Evolutionary conservation across 2,797 vertebrate genomes (phyloP), one percentile per base, ranked within the genome.

Genomic region (Protonibea diacanthus): DNA sequence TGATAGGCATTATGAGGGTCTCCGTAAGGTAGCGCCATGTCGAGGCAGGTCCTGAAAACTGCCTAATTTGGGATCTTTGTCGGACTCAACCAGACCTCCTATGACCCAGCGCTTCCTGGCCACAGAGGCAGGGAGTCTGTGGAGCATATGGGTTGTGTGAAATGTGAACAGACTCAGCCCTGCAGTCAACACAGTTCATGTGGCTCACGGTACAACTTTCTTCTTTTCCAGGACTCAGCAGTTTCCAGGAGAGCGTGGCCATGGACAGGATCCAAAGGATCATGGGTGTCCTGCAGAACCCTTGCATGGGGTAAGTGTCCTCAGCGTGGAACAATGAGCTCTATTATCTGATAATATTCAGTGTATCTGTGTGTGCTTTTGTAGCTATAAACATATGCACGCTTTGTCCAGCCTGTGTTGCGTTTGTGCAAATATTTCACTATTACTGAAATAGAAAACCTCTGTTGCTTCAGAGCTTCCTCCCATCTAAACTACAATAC

Each of bases 191-290:
- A 86, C 85, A 60, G 64, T 80, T 87, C 83, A 75, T 58, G 61
- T 65, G 58, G 71, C 84, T 92, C 83, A 86, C 40, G 56, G 68
- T 86, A 76, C 75, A 87, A 90, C 85, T 86, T 84, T 89, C 75
- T 86, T 77, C 80, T 88, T 93, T 92, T 81, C 72, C 84, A 96
- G 95, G 95, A 85, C 95, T 96, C 91, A 96, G 95, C 94, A 95
- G 93, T 93, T 96, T 96, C 89, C 95, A 96, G 86, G 95, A 96
- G 92, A 96, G 95, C 27, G 95, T 96, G 83, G 95, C 95, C 74
- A 95, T 96, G 93, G 95, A 96, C 90, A 85, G 95, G 82, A 96
- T 96, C 78, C 95, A 96, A 87, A 95, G 95, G 93, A 96, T 96
- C 92, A 95, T 95, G 95, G 95, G 95, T 55, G 95, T 96, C 64